Conservation (phyloP, 2,888 invertebrate genomes). For the Gymnocheta viridis region DNA sequence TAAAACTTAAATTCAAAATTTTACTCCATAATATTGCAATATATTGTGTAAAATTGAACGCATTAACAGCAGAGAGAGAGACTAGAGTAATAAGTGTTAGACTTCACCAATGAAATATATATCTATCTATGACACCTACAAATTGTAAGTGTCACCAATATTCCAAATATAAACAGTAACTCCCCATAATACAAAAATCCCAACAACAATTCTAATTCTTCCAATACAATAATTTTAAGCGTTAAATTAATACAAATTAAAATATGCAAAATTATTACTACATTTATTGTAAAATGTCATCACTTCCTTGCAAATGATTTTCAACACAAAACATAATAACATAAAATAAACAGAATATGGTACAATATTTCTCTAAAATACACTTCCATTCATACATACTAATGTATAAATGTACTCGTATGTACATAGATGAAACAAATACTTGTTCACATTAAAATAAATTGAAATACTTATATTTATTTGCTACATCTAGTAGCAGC, state of each 20-base stretch:
- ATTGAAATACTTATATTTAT: constrained; percentile 48
- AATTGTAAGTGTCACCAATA: too few species aligned
- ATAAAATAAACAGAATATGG: constrained; percentile 38
- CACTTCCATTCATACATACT: neutral
- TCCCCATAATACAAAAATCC: too few species aligned
- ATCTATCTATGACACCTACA: too few species aligned
- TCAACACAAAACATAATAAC: neutral
- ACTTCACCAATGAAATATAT: too few species aligned
- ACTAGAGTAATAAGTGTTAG: too few species aligned
- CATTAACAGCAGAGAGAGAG: too few species aligned
- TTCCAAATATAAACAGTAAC: too few species aligned
- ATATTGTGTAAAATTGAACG: too few species aligned
- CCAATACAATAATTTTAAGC: neutral
- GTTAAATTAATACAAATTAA: constrained; percentile 36
- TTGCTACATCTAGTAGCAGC: constrained; percentile 20
- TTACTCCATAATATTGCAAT: too few species aligned
- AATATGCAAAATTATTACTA: constrained; percentile 41
- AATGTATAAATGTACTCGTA: too few species aligned
- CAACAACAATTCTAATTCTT: neutral
- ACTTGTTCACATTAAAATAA: constrained; percentile 44
- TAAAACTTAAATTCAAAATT: too few species aligned
- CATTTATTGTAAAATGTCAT: constrained; percentile 5
- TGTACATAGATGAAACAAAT: neutral
- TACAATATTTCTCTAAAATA: neutral
- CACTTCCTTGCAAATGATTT: constrained; percentile 1